Conservation (phyloP, 64 coral and sea anemone genomes). For the Actinia equina region DNA sequence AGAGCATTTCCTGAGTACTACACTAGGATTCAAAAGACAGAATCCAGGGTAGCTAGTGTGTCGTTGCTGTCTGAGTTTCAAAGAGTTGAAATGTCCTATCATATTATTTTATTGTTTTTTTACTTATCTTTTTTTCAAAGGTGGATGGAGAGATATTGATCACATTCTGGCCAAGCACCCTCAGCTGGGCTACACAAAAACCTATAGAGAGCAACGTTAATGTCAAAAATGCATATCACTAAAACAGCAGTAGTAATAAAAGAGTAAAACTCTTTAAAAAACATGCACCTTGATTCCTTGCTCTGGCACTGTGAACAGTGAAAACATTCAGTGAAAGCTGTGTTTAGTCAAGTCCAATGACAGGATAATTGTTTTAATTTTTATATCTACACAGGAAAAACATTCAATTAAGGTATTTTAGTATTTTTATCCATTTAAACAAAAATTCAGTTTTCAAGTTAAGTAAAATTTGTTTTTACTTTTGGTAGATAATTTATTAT, state of each 20-base stretch:
- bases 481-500: not conserved
- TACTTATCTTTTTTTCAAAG: not conserved
- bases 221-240: not conserved
- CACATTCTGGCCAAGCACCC: conserved; percentile 5
- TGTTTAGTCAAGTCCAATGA: not conserved
- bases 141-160: conserved; percentile 6
- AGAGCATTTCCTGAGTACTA: too few species aligned
- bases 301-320: not conserved
- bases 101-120: not conserved
- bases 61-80: too few species aligned
- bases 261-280: not conserved
- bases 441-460: not conserved
- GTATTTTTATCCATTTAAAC: not conserved
- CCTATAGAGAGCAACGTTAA: not conserved
- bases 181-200: not conserved
- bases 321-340: not conserved
- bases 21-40: too few species aligned
- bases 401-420: not conserved
- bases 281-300: not conserved
- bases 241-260: not conserved
- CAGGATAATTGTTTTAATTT: not conserved
- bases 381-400: not conserved
- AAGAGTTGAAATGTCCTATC: not conserved
- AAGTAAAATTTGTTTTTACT: not conserved
- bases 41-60: too few species aligned